Base-by-base conservation (phyloP, 2,888 invertebrate species). In the Pyralis farinalis region DNA sequence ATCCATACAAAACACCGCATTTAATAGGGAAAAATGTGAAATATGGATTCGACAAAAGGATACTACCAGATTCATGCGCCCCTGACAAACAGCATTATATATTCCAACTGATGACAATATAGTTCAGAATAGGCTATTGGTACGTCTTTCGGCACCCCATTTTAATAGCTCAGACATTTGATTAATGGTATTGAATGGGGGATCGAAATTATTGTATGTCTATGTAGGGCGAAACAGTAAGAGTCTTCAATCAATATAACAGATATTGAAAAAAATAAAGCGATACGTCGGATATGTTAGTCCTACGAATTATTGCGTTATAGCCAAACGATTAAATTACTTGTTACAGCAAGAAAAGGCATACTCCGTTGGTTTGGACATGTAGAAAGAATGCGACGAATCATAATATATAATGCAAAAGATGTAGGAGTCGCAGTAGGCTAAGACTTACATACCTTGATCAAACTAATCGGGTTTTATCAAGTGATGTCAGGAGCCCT, bases 161-260 rank as follows among this genome's bases (percentile, higher is more conserved):
- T 76, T 78, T 77, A 79, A 81, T 84, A 77, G 79, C 71, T 66
- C 63, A 63, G 69, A 66, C 71, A 80, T 31, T 85, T 87, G 87
- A 87, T 87, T 85, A 85, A 87, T 87, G 83, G 63, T 53, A 55
- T 58, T 56, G 68, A 66, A 69, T 59, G 55, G 76, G 80, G 71
- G 59, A 53, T 55, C 48, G 67, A 30, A 68, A 72, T 73, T 65
- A 70, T 66, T 70, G 61, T 59, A 67, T 72, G 68, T 71, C 69
- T 71, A 59, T 63, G 63, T 7, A n/a, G 25, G 49, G 51, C 5
- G 5, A 25, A 8, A 35, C 2, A 6, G 9, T 10, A 11, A 12
- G 12, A 10, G 12, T 25, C 25, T 16, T 16, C 16, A 16, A 16
- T 16, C 16, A 16, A 16, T 16, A 16, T 4, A 16, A 16, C 16